phyloP scores from a whole-genome alignment of 35 echinoderm and acorn worm species.

The Amphiura filiformis region DNA sequence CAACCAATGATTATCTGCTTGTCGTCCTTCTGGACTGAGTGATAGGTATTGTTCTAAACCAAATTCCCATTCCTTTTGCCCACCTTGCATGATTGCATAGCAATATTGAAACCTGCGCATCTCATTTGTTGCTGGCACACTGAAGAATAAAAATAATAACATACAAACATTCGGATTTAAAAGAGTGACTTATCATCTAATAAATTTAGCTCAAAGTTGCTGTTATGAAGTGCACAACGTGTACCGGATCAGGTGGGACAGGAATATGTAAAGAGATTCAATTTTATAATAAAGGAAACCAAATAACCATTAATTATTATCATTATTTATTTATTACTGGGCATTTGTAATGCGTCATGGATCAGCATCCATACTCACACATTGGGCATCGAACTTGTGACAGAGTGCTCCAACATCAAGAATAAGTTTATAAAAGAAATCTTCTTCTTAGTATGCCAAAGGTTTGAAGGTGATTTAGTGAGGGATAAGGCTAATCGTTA shows the following conservation, averaged over 20 bases:
- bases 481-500: too few species aligned
- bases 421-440: too few species aligned
- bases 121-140: not conserved
- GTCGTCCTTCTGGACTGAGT: not conserved
- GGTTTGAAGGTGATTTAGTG: too few species aligned
- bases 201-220: not conserved
- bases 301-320: not conserved
- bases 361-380: too few species aligned
- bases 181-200: not conserved
- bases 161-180: too few species aligned
- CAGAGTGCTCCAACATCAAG: too few species aligned
- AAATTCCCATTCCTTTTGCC: not conserved
- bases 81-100: not conserved
- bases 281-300: not conserved
- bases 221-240: not conserved
- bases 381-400: too few species aligned
- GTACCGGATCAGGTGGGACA: not conserved
- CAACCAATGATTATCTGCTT: not conserved
- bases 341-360: too few species aligned
- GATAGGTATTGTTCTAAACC: not conserved
- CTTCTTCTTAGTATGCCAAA: too few species aligned
- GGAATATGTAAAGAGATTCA: not conserved
- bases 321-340: not conserved
- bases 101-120: not conserved
- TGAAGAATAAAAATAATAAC: not conserved